Evolutionary conservation across 2,888 invertebrate species (phyloP).

Genomic region (Fissipunctia ypsillon): DNA sequence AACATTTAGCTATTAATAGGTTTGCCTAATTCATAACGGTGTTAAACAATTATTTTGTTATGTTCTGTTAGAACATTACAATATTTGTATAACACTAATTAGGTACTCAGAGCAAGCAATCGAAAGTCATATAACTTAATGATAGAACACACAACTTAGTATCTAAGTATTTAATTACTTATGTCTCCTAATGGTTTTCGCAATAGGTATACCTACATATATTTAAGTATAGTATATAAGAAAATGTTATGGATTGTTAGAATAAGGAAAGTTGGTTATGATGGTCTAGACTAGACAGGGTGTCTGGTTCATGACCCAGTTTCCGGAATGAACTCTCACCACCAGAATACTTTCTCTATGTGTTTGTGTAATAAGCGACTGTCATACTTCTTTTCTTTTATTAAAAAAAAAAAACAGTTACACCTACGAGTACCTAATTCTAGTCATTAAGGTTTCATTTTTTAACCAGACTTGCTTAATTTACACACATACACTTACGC

Average conservation of each 20-base stretch:
- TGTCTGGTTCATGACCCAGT: conserved; percentile 49
- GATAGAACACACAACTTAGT: background rate
- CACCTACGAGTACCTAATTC: background rate
- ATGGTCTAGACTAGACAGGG: conserved; percentile 38
- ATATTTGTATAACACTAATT: background rate
- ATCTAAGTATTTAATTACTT: too few relatives aligned
- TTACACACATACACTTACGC: background rate
- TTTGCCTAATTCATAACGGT: background rate
- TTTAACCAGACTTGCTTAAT: background rate
- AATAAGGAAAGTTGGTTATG: conserved; percentile 18
- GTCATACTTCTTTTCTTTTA: background rate
- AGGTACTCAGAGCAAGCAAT: background rate
- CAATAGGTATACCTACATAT: too few relatives aligned
- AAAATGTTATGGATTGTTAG: background rate
- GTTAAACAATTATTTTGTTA: background rate
- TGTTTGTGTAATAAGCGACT: background rate
- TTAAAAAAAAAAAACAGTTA: too few relatives aligned
- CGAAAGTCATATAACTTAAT: background rate
- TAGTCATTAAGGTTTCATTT: background rate
- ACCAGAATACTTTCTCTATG: background rate
- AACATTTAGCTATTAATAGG: background rate
- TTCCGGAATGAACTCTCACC: conserved; percentile 11
- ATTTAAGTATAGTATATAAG: too few relatives aligned
- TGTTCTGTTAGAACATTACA: background rate
- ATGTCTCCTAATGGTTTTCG: background rate